These are phyloP conservation scores for Callithrix jacchus DNA, from an alignment of 2,113 vertebrate species.

Conservation along the genomic window DNA sequence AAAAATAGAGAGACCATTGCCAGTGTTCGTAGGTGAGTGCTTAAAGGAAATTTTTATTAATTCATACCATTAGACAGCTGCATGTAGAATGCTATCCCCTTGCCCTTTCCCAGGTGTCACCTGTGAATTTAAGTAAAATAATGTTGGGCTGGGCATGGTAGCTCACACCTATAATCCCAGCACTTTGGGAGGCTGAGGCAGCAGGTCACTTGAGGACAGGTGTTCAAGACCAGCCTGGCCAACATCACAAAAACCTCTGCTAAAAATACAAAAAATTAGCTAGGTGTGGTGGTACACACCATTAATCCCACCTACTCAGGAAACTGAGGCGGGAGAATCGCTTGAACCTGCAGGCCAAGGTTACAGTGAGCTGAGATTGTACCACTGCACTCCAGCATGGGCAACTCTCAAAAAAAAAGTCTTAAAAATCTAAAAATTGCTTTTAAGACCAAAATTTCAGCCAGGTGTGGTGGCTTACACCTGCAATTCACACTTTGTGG, in stretches of 20 bases:
- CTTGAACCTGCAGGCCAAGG: too few species aligned
- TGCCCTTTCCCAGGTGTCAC: background rate
- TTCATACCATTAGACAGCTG: background rate
- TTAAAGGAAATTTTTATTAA: background rate
- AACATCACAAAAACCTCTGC: background rate
- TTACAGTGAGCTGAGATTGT: too few species aligned
- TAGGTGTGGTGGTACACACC: too few species aligned
- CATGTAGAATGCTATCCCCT: background rate
- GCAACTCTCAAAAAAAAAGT: too few species aligned
- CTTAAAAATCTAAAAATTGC: too few species aligned
- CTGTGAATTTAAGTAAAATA: background rate
- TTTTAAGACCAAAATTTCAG: too few species aligned
- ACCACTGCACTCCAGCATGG: too few species aligned
- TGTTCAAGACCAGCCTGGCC: background rate
- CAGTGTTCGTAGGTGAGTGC: slow-evolving; percentile 92
- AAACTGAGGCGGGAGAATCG: too few species aligned
- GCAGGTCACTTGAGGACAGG: background rate
- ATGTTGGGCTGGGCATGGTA: background rate
- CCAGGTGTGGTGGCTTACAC: too few species aligned
- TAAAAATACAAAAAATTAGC: too few species aligned
- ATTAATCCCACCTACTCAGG: too few species aligned
- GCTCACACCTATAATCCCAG: background rate
- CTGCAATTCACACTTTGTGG: too few species aligned
- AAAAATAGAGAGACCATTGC: slow-evolving; percentile 99
- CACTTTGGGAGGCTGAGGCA: background rate